These are phyloP conservation scores for Ectemnius lituratus DNA, from an alignment of 2,888 invertebrate species.

Conservation along the genomic window DNA sequence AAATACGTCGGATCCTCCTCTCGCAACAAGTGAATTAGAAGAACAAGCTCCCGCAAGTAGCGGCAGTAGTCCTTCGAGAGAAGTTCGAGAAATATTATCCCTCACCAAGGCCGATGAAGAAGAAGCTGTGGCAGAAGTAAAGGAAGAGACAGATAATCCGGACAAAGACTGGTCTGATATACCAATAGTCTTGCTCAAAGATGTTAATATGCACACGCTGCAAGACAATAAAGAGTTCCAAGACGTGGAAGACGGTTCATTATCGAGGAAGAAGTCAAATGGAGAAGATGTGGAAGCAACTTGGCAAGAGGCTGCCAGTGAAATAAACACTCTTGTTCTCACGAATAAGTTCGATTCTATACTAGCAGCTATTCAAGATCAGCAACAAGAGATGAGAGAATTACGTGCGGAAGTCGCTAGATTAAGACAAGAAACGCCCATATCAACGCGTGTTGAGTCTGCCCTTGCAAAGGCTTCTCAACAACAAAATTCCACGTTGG, in stretches of 20 bases:
- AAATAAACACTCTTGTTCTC: constrained; percentile 60
- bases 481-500: constrained; percentile 68
- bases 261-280: constrained; percentile 46
- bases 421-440: constrained; percentile 68
- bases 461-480: constrained; percentile 67
- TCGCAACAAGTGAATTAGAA: constrained; percentile 68
- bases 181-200: constrained; percentile 75
- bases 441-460: constrained; percentile 66
- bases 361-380: constrained; percentile 69
- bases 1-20: constrained; percentile 67
- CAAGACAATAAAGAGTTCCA: constrained; percentile 57
- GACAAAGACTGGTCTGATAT: constrained; percentile 77
- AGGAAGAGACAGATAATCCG: constrained; percentile 57
- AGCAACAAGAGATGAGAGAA: constrained; percentile 69
- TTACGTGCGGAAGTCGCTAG: constrained; percentile 68
- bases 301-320: constrained; percentile 57
- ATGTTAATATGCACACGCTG: constrained; percentile 65
- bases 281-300: constrained; percentile 46
- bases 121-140: constrained; percentile 59
- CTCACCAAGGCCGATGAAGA: constrained; percentile 77
- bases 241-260: constrained; percentile 53
- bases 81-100: constrained; percentile 92
- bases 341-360: constrained; percentile 69
- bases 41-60: constrained; percentile 82
- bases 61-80: constrained; percentile 93